Percentiles rank a stretch among this genome's conserved stretches.
These are phyloP conservation scores for Muscina levida DNA, from an alignment of 2,888 invertebrate genomes.

Conservation along the genomic window DNA sequence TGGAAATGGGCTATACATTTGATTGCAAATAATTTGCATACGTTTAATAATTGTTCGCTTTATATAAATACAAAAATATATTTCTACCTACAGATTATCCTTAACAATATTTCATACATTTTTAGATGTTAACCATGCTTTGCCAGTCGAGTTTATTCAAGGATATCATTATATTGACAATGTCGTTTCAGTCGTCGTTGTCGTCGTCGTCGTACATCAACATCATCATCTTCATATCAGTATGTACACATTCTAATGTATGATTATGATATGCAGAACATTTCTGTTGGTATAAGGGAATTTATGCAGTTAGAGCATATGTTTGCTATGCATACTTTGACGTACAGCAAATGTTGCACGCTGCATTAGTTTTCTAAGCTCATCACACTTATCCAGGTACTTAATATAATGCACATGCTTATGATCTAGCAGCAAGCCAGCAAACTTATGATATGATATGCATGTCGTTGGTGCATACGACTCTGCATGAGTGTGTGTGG, in stretches of 20 bases:
- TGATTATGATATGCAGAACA: conserved; percentile 13
- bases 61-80: too few relatives aligned
- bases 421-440: conserved; percentile 46
- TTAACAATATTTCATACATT: not conserved
- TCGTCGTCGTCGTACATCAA: not conserved
- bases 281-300: not conserved
- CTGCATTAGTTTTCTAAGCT: conserved; percentile 52
- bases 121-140: not conserved
- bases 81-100: too few relatives aligned
- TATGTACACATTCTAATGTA: not conserved
- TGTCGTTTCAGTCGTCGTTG: too few relatives aligned
- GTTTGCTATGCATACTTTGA: conserved; percentile 16
- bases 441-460: conserved; percentile 25
- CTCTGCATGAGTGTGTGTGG: too few relatives aligned
- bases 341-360: conserved; percentile 44
- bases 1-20: too few relatives aligned
- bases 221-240: not conserved
- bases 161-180: not conserved
- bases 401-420: conserved; percentile 49
- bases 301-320: not conserved
- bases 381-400: conserved; percentile 46
- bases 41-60: too few relatives aligned
- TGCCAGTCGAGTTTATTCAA: not conserved
- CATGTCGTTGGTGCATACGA: not conserved
- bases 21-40: too few relatives aligned